These are phyloP conservation scores for Pammene aurita DNA, from an alignment of 2,888 invertebrate genomes.

Conservation along the genomic window DNA sequence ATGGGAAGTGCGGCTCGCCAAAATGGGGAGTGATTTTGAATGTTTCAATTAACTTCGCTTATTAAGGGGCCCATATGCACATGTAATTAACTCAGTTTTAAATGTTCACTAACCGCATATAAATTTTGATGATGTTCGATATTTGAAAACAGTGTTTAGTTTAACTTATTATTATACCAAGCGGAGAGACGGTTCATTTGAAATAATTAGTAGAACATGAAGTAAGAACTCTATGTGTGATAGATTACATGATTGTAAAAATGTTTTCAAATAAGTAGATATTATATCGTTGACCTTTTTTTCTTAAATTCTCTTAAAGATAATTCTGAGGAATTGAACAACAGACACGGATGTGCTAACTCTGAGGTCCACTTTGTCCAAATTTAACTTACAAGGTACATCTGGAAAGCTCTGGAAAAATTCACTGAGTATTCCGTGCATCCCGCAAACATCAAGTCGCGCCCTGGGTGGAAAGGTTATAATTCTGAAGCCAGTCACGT, in stretches of 20 bases:
- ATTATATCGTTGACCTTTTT: no score
- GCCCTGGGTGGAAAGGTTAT: constrained; percentile 27
- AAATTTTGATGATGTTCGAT: not conserved
- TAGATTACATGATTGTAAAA: no score
- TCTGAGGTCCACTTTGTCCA: not conserved
- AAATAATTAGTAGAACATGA: no score
- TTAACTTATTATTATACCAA: no score
- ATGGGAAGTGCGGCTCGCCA: constrained; percentile 23
- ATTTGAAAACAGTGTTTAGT: no score
- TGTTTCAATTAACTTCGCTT: constrained; percentile 43
- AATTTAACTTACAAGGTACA: not conserved
- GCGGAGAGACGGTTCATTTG: no score
- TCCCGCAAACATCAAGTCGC: constrained; percentile 30
- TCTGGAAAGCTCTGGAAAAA: constrained; percentile 10
- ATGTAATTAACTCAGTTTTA: constrained; percentile 3
- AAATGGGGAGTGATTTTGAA: constrained; percentile 44
- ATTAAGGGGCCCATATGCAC: constrained; percentile 2
- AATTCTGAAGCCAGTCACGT: constrained; percentile 61
- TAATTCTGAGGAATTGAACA: no score
- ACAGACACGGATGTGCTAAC: no score
- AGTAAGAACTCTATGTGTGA: no score
- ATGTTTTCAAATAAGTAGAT: no score
- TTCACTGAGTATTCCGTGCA: constrained; percentile 21
- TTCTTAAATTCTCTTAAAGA: no score
- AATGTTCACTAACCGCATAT: not conserved